A percentile compares a stretch with the other conserved stretches of the same genome.
Evolutionary conservation across 2,888 invertebrate species (phyloP).

Genomic region (Ramazzottius varieornatus): DNA sequence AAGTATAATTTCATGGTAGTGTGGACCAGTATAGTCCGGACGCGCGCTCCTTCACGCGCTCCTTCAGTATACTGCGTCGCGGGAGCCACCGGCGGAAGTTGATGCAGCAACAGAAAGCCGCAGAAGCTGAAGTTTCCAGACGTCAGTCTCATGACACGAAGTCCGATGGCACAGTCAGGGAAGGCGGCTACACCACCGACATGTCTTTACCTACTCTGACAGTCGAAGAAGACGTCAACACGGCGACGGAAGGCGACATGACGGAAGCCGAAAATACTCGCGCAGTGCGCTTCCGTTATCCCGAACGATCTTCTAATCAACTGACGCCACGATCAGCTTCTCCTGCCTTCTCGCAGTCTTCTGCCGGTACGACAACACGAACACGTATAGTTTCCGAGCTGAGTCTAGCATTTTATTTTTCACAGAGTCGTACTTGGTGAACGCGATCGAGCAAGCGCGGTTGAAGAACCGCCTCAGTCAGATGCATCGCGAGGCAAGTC

Average conservation of each 20-base stretch:
- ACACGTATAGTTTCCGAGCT: not conserved
- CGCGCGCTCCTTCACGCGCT: constrained; percentile 9
- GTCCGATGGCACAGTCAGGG: not conserved
- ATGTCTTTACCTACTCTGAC: not conserved
- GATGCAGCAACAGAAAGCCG: not conserved
- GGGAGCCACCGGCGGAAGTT: constrained; percentile 18
- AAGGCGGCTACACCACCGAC: not conserved
- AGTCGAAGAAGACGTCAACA: not conserved
- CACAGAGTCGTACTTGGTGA: not conserved
- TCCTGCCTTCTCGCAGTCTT: not conserved
- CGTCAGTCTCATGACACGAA: not conserved
- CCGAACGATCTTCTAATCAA: not conserved
- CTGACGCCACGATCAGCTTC: not conserved
- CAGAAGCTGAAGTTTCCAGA: not conserved
- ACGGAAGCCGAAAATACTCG: not conserved
- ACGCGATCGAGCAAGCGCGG: not conserved
- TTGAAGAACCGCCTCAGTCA: not conserved
- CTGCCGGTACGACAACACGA: not conserved
- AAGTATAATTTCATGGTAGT: not conserved
- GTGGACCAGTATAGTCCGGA: not conserved
- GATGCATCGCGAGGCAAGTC: no score
- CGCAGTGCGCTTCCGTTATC: not conserved
- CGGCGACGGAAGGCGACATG: not conserved
- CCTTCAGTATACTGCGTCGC: constrained; percentile 22
- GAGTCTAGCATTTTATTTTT: not conserved